Evolutionary conservation across 2,888 invertebrate species (phyloP).

Genomic region (Aethes cnicana): DNA sequence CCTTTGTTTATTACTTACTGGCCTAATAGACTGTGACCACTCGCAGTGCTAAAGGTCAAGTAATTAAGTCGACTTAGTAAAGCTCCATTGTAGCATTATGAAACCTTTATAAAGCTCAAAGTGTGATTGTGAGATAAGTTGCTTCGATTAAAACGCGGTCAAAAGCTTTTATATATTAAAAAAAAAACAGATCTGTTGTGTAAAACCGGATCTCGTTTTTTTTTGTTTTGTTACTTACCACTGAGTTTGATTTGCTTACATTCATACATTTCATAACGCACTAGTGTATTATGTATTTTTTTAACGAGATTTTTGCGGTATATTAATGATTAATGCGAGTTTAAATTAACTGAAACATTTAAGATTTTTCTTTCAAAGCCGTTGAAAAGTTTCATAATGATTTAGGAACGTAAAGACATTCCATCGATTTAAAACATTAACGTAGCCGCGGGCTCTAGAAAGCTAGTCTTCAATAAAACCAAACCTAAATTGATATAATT

Average conservation of each 20-base stretch:
- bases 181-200: conserved; percentile 9
- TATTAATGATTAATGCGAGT: too few species aligned
- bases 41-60: conserved; percentile 37
- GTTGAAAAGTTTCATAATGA: too few species aligned
- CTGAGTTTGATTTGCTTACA: neutral
- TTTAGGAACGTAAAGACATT: conserved; percentile 9
- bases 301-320: too few species aligned
- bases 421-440: neutral
- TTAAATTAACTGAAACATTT: too few species aligned
- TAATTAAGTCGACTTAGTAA: conserved; percentile 33
- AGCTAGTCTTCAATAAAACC: conserved; percentile 21
- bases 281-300: too few species aligned
- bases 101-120: conserved; percentile 21
- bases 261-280: too few species aligned
- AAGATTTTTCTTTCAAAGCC: too few species aligned
- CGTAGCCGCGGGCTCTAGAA: conserved; percentile 18
- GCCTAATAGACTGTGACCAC: conserved; percentile 40
- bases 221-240: neutral
- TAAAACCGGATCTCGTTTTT: conserved; percentile 18
- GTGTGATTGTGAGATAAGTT: conserved; percentile 27
- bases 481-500: conserved; percentile 24
- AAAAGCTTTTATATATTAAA: conserved; percentile 7
- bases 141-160: conserved; percentile 20
- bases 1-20: conserved; percentile 42
- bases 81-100: conserved; percentile 16